Evolutionary conservation across 2,888 invertebrate species (phyloP).

Genomic region (Apantesis nais): DNA sequence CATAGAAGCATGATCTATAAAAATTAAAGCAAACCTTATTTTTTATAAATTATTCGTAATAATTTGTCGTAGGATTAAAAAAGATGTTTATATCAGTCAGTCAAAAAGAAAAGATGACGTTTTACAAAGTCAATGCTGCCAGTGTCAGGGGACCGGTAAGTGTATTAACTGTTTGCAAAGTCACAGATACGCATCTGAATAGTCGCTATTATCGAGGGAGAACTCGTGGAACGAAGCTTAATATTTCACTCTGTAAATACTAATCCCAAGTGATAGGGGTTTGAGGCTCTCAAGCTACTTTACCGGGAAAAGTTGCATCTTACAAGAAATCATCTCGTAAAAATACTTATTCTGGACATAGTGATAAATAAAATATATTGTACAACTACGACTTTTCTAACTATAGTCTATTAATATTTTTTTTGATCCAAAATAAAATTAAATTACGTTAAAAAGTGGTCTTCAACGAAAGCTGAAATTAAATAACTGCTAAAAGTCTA

Average conservation of each 20-base stretch:
- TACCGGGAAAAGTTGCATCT: background rate
- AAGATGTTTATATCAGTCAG: slow-evolving; percentile 1
- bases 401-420: background rate
- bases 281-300: slow-evolving; percentile 14
- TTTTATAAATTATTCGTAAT: background rate
- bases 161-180: slow-evolving; percentile 67
- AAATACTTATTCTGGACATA: background rate
- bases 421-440: background rate
- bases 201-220: slow-evolving; percentile 49
- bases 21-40: background rate
- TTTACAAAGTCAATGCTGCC: slow-evolving; percentile 39
- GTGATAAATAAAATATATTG: background rate
- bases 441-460: background rate
- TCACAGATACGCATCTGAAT: slow-evolving; percentile 52
- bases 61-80: background rate
- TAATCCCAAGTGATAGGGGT: slow-evolving; percentile 36
- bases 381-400: background rate
- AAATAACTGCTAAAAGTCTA: background rate
- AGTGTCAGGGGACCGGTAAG: slow-evolving; percentile 53
- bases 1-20: background rate
- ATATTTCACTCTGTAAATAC: slow-evolving; percentile 49
- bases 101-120: slow-evolving; percentile 36
- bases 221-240: slow-evolving; percentile 43
- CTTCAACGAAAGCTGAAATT: background rate
- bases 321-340: background rate